These are phyloP conservation scores for Arothron firmamentum DNA, from an alignment of 2,113 vertebrate species.

Conservation along the genomic window DNA sequence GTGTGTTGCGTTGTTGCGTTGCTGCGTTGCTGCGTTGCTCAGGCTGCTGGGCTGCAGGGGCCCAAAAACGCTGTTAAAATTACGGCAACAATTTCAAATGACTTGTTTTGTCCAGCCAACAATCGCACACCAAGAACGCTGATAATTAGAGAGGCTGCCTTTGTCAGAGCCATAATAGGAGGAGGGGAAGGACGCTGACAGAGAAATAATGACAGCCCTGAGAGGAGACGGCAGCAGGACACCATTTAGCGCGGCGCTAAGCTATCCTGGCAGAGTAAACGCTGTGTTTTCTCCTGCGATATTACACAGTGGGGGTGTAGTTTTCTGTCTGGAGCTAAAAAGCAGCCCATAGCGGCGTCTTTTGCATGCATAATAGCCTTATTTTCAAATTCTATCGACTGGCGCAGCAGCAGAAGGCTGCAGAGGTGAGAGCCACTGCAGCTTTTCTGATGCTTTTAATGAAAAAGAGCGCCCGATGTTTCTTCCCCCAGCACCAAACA, in stretches of 20 bases:
- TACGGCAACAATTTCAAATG: neutral
- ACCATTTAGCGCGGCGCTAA: conserved; percentile 21
- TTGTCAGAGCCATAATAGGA: neutral
- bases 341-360: conserved; percentile 18
- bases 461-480: neutral
- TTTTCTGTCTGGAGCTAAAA: conserved; percentile 12
- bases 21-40: too few species aligned
- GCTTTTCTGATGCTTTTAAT: neutral
- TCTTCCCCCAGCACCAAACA: conserved; percentile 6
- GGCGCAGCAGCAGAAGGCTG: too few species aligned
- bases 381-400: too few species aligned
- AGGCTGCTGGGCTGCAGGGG: too few species aligned
- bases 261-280: conserved; percentile 20
- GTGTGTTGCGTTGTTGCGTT: too few species aligned
- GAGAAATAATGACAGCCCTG: conserved; percentile 1
- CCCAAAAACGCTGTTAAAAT: too few species aligned
- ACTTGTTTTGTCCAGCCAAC: neutral
- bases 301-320: conserved; percentile 1
- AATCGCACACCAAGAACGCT: neutral
- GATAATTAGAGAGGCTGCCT: neutral
- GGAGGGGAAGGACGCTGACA: neutral
- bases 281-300: conserved; percentile 23
- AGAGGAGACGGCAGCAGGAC: conserved; percentile 5
- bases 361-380: too few species aligned
- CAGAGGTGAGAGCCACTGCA: too few species aligned